Evolutionary conservation across 2,113 vertebrate species (phyloP).

Genomic region (Nerophis ophidion): DNA sequence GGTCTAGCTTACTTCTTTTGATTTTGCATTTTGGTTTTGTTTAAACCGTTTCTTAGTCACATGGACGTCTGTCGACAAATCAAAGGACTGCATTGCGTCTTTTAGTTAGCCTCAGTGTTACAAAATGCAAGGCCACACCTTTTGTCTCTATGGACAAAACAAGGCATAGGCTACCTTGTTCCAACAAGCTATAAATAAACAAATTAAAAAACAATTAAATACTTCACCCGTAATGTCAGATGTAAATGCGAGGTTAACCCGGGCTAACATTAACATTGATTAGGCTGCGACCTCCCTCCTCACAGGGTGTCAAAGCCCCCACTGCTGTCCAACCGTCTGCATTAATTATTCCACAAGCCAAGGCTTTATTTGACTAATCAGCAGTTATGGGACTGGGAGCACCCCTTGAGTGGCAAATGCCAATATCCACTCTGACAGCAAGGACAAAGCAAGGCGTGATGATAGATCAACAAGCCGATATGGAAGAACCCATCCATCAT

Average conservation of each 20-base stretch:
- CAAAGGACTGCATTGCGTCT: no score
- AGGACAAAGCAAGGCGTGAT: slow-evolving; percentile 41
- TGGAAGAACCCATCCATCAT: slow-evolving; percentile 85
- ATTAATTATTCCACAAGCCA: slow-evolving; percentile 80
- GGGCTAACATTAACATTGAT: slow-evolving; percentile 74
- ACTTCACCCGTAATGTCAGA: slow-evolving; percentile 52
- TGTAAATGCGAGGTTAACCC: slow-evolving; percentile 66
- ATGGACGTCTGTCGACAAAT: no score
- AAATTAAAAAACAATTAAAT: slow-evolving; percentile 50
- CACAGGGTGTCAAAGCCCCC: slow-evolving; percentile 38
- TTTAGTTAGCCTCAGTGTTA: no score
- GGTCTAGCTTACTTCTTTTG: no score
- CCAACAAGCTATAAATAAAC: slow-evolving; percentile 48
- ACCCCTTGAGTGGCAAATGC: slow-evolving; percentile 87
- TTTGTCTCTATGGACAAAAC: background rate
- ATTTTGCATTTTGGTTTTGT: no score
- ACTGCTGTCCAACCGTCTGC: slow-evolving; percentile 56
- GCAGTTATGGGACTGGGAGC: slow-evolving; percentile 72
- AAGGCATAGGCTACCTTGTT: slow-evolving; percentile 7
- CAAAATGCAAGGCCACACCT: background rate
- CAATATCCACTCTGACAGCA: slow-evolving; percentile 78
- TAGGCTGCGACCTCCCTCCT: slow-evolving; percentile 45
- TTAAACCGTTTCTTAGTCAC: no score
- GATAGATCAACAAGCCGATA: slow-evolving; percentile 86
- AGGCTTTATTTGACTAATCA: slow-evolving; percentile 84